Evolutionary conservation across 2,888 invertebrate genomes (phyloP).

Genomic region (Phortica okadai): DNA sequence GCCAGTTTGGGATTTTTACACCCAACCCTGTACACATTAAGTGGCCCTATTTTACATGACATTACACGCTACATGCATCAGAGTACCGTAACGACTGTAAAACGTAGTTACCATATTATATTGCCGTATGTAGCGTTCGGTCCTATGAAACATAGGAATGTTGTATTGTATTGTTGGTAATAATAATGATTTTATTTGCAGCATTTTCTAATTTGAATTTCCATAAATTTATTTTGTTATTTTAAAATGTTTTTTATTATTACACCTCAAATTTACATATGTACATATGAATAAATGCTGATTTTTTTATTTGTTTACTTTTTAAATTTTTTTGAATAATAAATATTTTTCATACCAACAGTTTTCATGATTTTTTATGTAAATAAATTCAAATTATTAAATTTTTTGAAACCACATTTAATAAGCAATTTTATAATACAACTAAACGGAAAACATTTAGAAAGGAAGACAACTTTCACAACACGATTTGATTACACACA

Average conservation of each 20-base stretch:
- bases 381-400: slow-evolving; percentile 7
- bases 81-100: too few species aligned
- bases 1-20: too few species aligned
- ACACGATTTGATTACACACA: slow-evolving; percentile 64
- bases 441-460: slow-evolving; percentile 36
- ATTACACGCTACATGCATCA: too few species aligned
- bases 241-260: slow-evolving; percentile 5
- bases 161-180: too few species aligned
- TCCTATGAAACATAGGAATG: too few species aligned
- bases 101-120: too few species aligned
- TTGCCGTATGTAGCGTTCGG: too few species aligned
- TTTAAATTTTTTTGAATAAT: slow-evolving; percentile 25
- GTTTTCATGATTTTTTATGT: neutral
- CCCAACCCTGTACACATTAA: too few species aligned
- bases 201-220: neutral
- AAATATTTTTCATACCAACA: neutral
- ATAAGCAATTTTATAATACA: slow-evolving; percentile 33
- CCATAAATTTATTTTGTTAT: neutral
- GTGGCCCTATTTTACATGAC: too few species aligned
- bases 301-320: slow-evolving; percentile 27
- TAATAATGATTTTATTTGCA: too few species aligned
- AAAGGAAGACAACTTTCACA: slow-evolving; percentile 68
- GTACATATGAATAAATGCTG: slow-evolving; percentile 14
- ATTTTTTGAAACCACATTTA: slow-evolving; percentile 37
- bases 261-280: slow-evolving; percentile 4